Evolutionary conservation across 1,140 invertebrate species (phyloP), one percentile per base, ranked within the genome.

Genomic region (Mya arenaria): DNA sequence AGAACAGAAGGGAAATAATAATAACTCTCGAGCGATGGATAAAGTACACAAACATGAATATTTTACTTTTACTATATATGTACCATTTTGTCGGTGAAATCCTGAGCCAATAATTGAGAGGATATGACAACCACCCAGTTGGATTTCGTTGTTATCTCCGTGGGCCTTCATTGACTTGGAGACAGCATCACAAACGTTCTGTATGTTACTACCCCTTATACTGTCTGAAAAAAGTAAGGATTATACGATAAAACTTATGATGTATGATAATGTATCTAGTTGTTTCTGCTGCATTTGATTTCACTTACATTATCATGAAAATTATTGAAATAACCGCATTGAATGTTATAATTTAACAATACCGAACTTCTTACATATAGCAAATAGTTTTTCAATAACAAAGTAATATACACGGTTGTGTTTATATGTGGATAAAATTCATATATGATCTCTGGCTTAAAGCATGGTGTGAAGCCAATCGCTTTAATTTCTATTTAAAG

Each of bases 1-100:
- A 52, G 1, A 52, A 52, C 25, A n/a, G 8, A 52, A n/a, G 19
- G 48, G 19, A 52, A 52, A 2, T 17, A 52, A 52, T 4, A 17
- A 52, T 23, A 52, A 4, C 10, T n/a, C 25, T n/a, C 25, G 48
- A n/a, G n/a, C n/a, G n/a, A n/a, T n/a, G n/a, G n/a, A n/a, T n/a
- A n/a, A n/a, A n/a, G n/a, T n/a, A n/a, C n/a, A n/a, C n/a, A n/a
- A n/a, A n/a, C n/a, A n/a, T n/a, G n/a, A n/a, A n/a, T n/a, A n/a
- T n/a, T n/a, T n/a, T n/a, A n/a, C n/a, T n/a, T n/a, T n/a, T n/a
- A n/a, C n/a, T n/a, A n/a, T 8, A 4, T n/a, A 52, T 52, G 19
- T 71, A 80, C 77, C 77, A 37, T 80, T 80, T 36, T 80, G 63
- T 39, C 71, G 56, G 36, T 80, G 77, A 39, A 80, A 80, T 10